These are phyloP conservation scores for Lasioglossum villosulum DNA, from an alignment of 2,888 invertebrate genomes.

Conservation along the genomic window DNA sequence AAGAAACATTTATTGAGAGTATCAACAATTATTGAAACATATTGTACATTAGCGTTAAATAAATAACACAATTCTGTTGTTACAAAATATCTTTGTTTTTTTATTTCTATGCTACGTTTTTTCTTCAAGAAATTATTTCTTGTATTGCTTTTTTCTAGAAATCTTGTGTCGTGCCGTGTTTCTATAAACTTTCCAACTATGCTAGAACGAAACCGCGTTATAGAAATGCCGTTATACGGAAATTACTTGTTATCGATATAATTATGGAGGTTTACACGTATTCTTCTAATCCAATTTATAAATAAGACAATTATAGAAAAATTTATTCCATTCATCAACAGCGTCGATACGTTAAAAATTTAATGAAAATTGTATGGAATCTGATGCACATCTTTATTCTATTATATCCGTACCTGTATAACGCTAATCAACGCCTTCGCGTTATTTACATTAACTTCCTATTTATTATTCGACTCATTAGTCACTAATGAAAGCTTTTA, in stretches of 20 bases:
- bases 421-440: constrained; percentile 60
- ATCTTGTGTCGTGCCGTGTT: not conserved
- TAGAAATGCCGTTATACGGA: not conserved
- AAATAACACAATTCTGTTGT: not conserved
- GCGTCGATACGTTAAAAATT: not conserved
- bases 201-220: not conserved
- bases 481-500: constrained; percentile 69
- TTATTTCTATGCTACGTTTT: not conserved
- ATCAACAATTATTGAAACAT: not conserved
- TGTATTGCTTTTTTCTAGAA: not conserved
- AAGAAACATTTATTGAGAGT: too few relatives aligned
- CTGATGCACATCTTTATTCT: not conserved
- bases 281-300: not conserved
- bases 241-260: not conserved
- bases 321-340: not conserved
- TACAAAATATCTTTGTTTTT: not conserved
- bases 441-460: constrained; percentile 66
- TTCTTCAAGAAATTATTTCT: not conserved
- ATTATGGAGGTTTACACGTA: not conserved
- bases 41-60: not conserved
- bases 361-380: not conserved
- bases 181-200: not conserved
- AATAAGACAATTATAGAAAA: not conserved
- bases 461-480: constrained; percentile 63
- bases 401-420: constrained; percentile 46